These are phyloP conservation scores for Drosophila nebulosa DNA, from an alignment of 1,140 invertebrate genomes.

Conservation along the genomic window DNA sequence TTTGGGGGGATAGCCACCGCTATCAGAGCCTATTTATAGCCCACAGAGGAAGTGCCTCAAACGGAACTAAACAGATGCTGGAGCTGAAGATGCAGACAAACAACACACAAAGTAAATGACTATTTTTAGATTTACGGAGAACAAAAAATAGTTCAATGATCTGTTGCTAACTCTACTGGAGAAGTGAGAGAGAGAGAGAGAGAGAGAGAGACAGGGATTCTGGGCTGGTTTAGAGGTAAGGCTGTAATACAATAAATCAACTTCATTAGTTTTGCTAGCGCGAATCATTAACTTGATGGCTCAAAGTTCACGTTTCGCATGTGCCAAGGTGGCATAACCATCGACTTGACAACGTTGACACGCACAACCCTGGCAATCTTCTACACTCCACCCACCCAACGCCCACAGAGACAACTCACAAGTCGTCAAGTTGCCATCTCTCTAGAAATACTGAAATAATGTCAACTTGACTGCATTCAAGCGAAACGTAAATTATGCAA, in stretches of 20 bases:
- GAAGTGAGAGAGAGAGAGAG: no score
- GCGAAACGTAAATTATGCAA: constrained; percentile 56
- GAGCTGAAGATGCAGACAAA: neutral
- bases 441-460: constrained; percentile 36
- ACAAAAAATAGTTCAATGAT: constrained; percentile 38
- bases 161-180: neutral
- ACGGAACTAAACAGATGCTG: constrained; percentile 53
- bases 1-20: neutral
- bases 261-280: constrained; percentile 36
- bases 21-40: constrained; percentile 29
- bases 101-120: neutral
- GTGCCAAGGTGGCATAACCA: constrained; percentile 36
- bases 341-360: constrained; percentile 40
- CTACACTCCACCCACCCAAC: neutral
- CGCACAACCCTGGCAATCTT: constrained; percentile 23
- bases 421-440: neutral
- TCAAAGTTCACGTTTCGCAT: constrained; percentile 54
- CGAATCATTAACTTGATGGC: constrained; percentile 54
- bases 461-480: constrained; percentile 40
- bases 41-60: constrained; percentile 49
- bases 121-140: constrained; percentile 24
- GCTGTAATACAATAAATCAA: constrained; percentile 49
- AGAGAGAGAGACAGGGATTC: no score
- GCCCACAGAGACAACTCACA: no score
- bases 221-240: no score